Percentiles rank a stretch among this genome's conserved stretches.
These are phyloP conservation scores for Tadarida brasiliensis DNA, from an alignment of 2,797 vertebrate genomes.

Conservation along the genomic window DNA sequence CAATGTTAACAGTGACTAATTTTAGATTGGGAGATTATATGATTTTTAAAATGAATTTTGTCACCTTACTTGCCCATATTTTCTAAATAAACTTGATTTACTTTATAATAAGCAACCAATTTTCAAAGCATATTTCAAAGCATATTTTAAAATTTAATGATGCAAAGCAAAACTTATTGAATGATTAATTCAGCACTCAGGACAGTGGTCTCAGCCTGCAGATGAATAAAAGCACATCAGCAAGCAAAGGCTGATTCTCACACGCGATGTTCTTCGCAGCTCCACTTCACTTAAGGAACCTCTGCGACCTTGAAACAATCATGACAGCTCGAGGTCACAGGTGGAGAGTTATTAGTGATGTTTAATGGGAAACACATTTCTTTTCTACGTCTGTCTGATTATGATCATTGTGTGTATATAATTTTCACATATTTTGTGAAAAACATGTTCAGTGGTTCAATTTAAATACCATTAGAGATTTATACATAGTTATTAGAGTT, in stretches of 20 bases:
- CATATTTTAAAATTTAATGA: constrained; percentile 33
- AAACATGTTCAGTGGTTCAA: constrained; percentile 8
- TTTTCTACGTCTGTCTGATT: constrained; percentile 28
- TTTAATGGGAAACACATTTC: not conserved
- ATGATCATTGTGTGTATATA: not conserved
- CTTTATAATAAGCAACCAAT: constrained; percentile 5
- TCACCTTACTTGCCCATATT: not conserved
- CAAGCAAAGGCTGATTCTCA: not conserved
- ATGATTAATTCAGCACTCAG: not conserved
- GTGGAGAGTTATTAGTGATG: not conserved
- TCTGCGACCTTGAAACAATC: not conserved
- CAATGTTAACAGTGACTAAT: not conserved
- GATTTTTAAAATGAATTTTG: not conserved
- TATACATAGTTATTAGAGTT: not conserved
- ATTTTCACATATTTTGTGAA: constrained; percentile 46
- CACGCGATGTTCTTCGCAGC: not conserved
- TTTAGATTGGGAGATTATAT: not conserved
- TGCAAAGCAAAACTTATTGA: constrained; percentile 21
- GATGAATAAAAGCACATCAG: not conserved
- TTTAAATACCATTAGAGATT: constrained; percentile 43
- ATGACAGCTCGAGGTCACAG: not conserved
- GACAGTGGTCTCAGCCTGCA: not conserved
- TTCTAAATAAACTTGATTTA: not conserved
- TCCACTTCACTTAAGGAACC: constrained; percentile 24
- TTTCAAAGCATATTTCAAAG: not conserved